phyloP scores from a whole-genome alignment of 2,113 vertebrate genomes.

The Ariopsis seemanni region DNA sequence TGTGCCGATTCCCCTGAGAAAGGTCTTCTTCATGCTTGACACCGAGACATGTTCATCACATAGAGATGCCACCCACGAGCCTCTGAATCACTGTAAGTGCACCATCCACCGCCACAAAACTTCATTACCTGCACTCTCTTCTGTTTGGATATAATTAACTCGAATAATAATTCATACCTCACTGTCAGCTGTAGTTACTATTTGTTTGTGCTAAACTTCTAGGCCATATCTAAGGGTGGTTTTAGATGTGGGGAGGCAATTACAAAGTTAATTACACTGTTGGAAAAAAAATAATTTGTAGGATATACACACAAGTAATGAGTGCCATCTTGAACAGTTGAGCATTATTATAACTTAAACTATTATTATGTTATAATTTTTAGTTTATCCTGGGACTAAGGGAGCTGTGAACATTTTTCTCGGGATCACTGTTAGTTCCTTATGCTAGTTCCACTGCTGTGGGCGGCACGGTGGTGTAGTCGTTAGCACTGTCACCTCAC shows the following conservation, averaged over 20 bases:
- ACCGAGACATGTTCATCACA: conserved; percentile 1
- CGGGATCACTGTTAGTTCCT: background rate
- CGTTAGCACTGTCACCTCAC: too few species aligned
- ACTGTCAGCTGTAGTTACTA: background rate
- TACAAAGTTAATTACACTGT: background rate
- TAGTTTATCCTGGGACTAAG: background rate
- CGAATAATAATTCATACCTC: background rate
- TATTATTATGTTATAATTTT: too few species aligned
- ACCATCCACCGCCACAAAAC: conserved; percentile 12
- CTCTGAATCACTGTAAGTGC: conserved; percentile 21
- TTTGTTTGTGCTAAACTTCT: background rate
- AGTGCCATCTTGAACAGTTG: background rate
- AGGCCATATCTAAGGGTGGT: background rate
- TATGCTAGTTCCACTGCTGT: too few species aligned
- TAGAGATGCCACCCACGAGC: background rate
- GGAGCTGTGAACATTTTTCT: background rate
- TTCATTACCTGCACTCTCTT: conserved; percentile 7
- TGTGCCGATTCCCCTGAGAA: background rate
- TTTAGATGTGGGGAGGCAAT: background rate
- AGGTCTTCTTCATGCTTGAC: conserved; percentile 13
- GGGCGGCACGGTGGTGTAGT: too few species aligned
- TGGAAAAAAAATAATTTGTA: background rate
- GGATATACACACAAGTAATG: background rate
- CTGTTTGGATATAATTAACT: conserved; percentile 3
- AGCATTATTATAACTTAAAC: background rate